Evolutionary conservation across 2,888 invertebrate species (phyloP), one percentile per base, ranked within the genome.

Genomic region (Tenthredo amoena): DNA sequence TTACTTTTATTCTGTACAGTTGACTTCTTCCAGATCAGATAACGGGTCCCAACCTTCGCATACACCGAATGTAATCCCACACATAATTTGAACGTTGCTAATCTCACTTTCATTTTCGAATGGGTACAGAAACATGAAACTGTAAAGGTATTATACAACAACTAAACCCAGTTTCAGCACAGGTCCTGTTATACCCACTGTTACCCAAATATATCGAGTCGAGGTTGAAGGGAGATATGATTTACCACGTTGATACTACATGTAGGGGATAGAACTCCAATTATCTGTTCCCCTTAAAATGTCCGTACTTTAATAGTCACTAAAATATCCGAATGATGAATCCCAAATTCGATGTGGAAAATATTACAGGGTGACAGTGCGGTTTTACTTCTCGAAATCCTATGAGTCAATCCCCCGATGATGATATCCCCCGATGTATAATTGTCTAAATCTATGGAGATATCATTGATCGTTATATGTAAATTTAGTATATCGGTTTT

Each of bases 371-470:
- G 81, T 21, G 10, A 40, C 9, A 15, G 21, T 12, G 81, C 62
- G 81, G 81, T 81, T 81, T 12, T 3, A 15, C 18, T 37, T 81
- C 40, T 58, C 9, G 10, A 77, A 55, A 77, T 77, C 26, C n/a
- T 31, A 55, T 77, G n/a, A 77, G 31, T 50, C 18, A 55, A 37
- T 31, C n/a, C n/a, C n/a, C n/a, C n/a, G n/a, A n/a, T n/a, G n/a
- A 9, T 77, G 77, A 18, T 12, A 50, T 77, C 31, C 18, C 18
- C 12, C 37, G 26, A 43, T 40, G 15, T 74, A 2, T 43, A 68
- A 68, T 15, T 34, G n/a, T n/a, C n/a, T n/a, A n/a, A n/a, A n/a
- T n/a, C 0, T 34, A 18, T 2, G 34, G 1, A 31, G 81, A 26
- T n/a, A 21, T 40, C 7, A 81, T 62, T 55, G 7, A 55, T 37